Evolutionary conservation across 2,797 vertebrate species (phyloP), one percentile per base, ranked within the genome.

Genomic region (Lepus townsendii): DNA sequence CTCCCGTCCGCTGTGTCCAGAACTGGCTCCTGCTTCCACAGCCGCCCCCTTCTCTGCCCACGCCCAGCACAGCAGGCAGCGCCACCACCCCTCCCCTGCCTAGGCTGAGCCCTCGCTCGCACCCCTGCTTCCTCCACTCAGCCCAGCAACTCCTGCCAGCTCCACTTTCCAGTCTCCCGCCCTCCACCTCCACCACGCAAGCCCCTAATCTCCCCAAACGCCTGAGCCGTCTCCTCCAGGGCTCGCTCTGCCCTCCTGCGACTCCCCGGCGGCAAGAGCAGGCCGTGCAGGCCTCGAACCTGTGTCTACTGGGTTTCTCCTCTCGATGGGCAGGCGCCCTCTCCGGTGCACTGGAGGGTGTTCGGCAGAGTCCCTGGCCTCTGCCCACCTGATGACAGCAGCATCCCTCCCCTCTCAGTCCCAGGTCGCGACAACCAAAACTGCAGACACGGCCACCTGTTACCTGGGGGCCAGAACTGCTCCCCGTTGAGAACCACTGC

Each of bases 11-110:
- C 27, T 42, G 68, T 5, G 73, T 14, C 66, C 12, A 17, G 50
- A 27, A 19, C 22, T 0, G 52, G 24, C 42, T n/a, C 38, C 60
- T n/a, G n/a, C 27, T 62, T 50, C 72, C 22, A 32, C 22, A 8
- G 5, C 63, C 0, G 3, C 12, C 9, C 32, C 26, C 22, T 27
- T 20, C n/a, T 0, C 0, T 27, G 42, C 54, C 19, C 13, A 57
- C 19, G 54, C 54, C 66, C n/a, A 69, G 66, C n/a, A 19, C 17
- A 20, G 66, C n/a, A 69, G 19, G 54, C 19, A 16, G 54, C 13
- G n/a, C 27, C 30, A n/a, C 66, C 30, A 27, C 65, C 27, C 65
- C 7, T 20, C 4, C 50, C 17, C 54, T 30, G 68, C 30, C 9
- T 4, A 35, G 52, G 66, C 65, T n/a, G 24, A 66, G 57, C 27